phyloP scores from a whole-genome alignment of 2,888 invertebrate species.

The Leptinotarsa peninsularis region DNA sequence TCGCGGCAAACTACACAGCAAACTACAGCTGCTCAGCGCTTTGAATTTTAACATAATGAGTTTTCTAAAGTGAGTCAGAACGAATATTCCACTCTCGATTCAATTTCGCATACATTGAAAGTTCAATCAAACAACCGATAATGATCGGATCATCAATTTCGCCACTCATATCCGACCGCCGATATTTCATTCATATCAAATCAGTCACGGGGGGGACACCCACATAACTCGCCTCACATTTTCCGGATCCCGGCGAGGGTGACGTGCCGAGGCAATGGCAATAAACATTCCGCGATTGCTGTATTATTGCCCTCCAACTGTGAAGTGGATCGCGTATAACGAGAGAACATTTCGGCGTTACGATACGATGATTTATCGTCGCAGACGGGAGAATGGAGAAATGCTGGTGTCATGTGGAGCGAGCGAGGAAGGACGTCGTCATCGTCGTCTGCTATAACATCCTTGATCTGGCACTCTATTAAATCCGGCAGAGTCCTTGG shows the following conservation, averaged over 20 bases:
- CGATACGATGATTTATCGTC: conserved; percentile 37
- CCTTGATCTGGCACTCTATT: conserved; percentile 33
- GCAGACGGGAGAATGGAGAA: conserved; percentile 27
- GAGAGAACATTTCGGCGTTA: conserved; percentile 33
- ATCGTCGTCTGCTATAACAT: conserved; percentile 19
- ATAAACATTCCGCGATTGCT: conserved; percentile 41
- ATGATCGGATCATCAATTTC: neutral
- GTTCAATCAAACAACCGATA: neutral
- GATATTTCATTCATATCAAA: conserved; percentile 22
- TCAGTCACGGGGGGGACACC: conserved; percentile 13
- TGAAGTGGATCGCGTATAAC: conserved; percentile 36
- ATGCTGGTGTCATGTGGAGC: conserved; percentile 12
- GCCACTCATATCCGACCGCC: conserved; percentile 5
- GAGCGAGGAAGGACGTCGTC: conserved; percentile 1
- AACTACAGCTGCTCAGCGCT: too few species aligned
- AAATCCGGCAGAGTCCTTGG: conserved; percentile 31
- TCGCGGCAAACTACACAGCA: too few species aligned
- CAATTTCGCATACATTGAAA: neutral
- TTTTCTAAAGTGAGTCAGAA: neutral
- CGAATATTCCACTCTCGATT: neutral
- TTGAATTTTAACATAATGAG: too few species aligned
- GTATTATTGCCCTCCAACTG: conserved; percentile 39
- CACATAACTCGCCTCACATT: conserved; percentile 5
- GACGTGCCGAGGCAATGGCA: conserved; percentile 27
- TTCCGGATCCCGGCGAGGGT: conserved; percentile 15